phyloP scores from a whole-genome alignment of 2,113 vertebrate genomes.

The Globicephala melas region DNA sequence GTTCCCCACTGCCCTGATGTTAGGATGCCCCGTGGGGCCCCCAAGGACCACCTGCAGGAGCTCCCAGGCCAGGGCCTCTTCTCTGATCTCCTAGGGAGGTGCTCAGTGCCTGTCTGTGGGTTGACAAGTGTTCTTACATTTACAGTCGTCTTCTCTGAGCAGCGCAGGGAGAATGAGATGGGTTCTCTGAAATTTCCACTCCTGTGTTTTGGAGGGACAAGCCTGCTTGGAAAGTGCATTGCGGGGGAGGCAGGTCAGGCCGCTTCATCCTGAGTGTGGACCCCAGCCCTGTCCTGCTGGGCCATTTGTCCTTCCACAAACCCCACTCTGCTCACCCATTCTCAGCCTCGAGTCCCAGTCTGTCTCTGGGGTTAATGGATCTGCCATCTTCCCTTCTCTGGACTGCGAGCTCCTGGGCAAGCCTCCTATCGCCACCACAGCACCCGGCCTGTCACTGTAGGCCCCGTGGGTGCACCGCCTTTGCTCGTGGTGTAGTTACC shows the following conservation, averaged over 20 bases:
- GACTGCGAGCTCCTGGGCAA: neutral
- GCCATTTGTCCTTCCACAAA: neutral
- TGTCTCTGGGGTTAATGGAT: neutral
- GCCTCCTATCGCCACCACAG: neutral
- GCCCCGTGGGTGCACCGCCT: neutral
- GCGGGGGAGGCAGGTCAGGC: neutral
- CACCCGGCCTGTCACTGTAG: neutral
- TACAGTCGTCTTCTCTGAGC: neutral
- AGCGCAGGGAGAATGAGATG: neutral
- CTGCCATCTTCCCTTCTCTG: neutral
- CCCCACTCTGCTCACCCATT: neutral
- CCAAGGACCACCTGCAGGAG: neutral
- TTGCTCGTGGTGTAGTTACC: neutral
- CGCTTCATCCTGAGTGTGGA: neutral
- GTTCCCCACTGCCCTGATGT: neutral
- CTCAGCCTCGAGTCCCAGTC: neutral
- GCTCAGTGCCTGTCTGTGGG: neutral
- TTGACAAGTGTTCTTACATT: neutral
- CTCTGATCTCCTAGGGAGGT: neutral
- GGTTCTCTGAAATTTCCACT: neutral
- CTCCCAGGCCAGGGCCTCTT: neutral
- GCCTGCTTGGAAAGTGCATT: neutral
- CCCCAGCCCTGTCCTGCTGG: neutral
- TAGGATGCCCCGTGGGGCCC: neutral
- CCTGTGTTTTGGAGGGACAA: neutral